A percentile compares a stretch with the other conserved stretches of the same genome.
Evolutionary conservation across 2,888 invertebrate species (phyloP).

Genomic region (Epinotia brunnichana): DNA sequence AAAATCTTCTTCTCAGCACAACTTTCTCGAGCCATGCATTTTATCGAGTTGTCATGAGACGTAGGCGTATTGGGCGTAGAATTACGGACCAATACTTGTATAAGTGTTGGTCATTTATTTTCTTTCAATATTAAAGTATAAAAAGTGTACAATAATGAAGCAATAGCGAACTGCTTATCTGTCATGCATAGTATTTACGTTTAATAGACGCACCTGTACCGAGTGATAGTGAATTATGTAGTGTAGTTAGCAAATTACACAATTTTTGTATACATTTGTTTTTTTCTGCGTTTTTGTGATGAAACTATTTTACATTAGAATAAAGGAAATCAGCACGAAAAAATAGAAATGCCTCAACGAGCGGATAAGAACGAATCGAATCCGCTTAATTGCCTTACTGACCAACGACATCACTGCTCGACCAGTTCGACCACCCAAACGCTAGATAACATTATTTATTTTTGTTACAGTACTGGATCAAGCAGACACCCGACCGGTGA

Average conservation of each 20-base stretch:
- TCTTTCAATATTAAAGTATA: too few species aligned
- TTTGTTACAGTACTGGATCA: slow-evolving; percentile 79
- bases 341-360: too few species aligned
- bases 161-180: background rate
- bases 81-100: too few species aligned
- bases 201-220: background rate
- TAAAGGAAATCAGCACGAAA: too few species aligned
- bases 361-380: too few species aligned
- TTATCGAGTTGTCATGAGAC: too few species aligned
- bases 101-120: background rate
- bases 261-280: background rate
- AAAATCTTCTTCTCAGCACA: too few species aligned
- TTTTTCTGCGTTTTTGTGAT: background rate
- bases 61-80: too few species aligned
- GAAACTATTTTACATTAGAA: background rate
- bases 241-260: background rate
- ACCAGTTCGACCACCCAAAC: background rate
- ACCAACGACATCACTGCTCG: background rate
- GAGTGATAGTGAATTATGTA: background rate
- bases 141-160: too few species aligned
- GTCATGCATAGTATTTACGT: background rate
- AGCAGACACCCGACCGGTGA: slow-evolving; percentile 66
- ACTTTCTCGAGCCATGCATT: too few species aligned
- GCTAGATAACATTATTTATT: slow-evolving; percentile 46
- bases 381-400: background rate